A percentile compares a stretch with the other conserved stretches of the same genome.
Conservation (phyloP, 2,888 invertebrate genomes). For the Gibbula magus region DNA sequence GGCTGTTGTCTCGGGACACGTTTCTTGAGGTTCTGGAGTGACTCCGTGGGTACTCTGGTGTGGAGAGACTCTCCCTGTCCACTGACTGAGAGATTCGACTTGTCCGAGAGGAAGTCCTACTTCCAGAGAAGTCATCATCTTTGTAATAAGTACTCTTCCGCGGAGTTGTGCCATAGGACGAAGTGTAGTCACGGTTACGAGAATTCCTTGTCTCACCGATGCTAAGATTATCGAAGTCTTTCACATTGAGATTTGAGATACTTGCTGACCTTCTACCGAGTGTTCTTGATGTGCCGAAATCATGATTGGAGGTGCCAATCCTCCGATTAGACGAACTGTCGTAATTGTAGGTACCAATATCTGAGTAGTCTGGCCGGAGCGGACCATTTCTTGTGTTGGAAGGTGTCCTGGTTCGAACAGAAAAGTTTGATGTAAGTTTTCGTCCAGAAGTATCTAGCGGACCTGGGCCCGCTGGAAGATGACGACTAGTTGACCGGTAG, state of each 20-base stretch:
- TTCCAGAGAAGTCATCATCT: neutral
- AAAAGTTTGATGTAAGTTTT: slow-evolving; percentile 40
- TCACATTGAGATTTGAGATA: slow-evolving; percentile 42
- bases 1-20: neutral
- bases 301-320: neutral
- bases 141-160: neutral
- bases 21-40: neutral
- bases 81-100: neutral
- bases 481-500: slow-evolving; percentile 29
- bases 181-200: slow-evolving; percentile 5
- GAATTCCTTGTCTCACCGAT: slow-evolving; percentile 2
- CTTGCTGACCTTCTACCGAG: slow-evolving; percentile 46
- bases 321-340: slow-evolving; percentile 15
- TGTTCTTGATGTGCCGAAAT: slow-evolving; percentile 5
- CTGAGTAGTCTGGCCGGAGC: slow-evolving; percentile 53
- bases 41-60: neutral
- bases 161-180: neutral
- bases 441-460: slow-evolving; percentile 57
- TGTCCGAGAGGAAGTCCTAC: neutral
- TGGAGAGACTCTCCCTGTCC: neutral
- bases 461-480: slow-evolving; percentile 60
- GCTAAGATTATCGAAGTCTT: slow-evolving; percentile 22
- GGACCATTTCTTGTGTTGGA: slow-evolving; percentile 43
- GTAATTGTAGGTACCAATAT: neutral
- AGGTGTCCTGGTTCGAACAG: slow-evolving; percentile 28